Base-by-base conservation (phyloP, 2,113 vertebrate species). In the Macaca nemestrina region DNA sequence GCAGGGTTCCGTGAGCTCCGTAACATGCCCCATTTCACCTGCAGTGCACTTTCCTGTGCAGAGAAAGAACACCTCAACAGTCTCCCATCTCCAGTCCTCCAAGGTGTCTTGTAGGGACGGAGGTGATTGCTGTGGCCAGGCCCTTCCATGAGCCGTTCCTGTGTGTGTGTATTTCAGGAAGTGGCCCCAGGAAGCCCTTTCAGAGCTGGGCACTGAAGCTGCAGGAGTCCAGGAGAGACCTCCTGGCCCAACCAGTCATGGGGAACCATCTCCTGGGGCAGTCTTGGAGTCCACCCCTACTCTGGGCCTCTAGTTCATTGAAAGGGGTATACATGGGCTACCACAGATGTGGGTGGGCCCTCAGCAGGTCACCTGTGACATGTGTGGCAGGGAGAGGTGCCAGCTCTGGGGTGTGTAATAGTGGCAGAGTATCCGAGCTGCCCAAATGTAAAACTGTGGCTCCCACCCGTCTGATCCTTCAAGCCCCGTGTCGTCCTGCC, bases 21-120 rank as follows among this genome's bases (percentile, higher is more conserved):
- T 4, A 22, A 25, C 27, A 2, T 0, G 0, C 13, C 16, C 76
- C 18, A 1, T 13, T 16, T 55, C 8, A 38, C 72, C 85, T 14
- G 8, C 1, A 40, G 78, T 2, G 12, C 78, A 35, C 43, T 67
- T 64, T 20, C 9, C 20, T 23, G 8, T 4, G 9, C 17, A 22
- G 57, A 45, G 23, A 75, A 64, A 30, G 12, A 18, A 12, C 2
- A 27, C 30, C 23, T 16, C 64, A 20, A 0, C 45, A 1, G 10
- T 20, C 3, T 14, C 38, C 6, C 5, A 43, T 25, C 55, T 57
- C 40, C 5, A 23, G 35, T 25, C 17, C 25, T n/a, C 72, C 20
- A 3, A 52, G 5, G 22, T 17, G 8, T 10, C 59, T 8, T 3
- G 7, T 18, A n/a, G 67, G 76, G 59, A 68, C 0, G 2, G 52